phyloP scores from a whole-genome alignment of 2,888 invertebrate genomes.

The Sphaeridia pumilis region DNA sequence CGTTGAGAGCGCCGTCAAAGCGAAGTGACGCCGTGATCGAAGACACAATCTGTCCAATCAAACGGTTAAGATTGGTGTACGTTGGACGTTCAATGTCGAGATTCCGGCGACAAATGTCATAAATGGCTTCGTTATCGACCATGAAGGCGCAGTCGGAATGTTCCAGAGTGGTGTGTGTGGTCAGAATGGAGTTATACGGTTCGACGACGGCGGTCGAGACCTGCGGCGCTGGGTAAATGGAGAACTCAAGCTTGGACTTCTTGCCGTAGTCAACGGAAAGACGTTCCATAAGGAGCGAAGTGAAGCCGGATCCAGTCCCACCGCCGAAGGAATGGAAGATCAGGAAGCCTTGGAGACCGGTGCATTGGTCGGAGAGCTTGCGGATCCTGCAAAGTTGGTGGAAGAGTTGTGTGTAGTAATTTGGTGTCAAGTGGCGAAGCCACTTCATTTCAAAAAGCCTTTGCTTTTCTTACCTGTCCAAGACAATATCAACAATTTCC shows the following conservation, averaged over 20 bases:
- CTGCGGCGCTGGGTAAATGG: slow-evolving; percentile 79
- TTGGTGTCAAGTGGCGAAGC: background rate
- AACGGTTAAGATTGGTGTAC: slow-evolving; percentile 89
- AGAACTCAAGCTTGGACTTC: slow-evolving; percentile 77
- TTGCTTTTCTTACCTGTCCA: slow-evolving; percentile 3
- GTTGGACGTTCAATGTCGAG: slow-evolving; percentile 90
- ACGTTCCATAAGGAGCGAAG: slow-evolving; percentile 74
- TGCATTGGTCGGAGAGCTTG: slow-evolving; percentile 68
- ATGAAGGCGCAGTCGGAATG: slow-evolving; percentile 95
- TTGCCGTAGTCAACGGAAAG: slow-evolving; percentile 72
- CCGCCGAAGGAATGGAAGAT: slow-evolving; percentile 80
- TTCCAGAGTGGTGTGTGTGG: slow-evolving; percentile 69
- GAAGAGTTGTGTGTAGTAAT: background rate
- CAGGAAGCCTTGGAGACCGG: slow-evolving; percentile 69
- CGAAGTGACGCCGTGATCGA: slow-evolving; percentile 82
- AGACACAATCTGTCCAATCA: slow-evolving; percentile 81
- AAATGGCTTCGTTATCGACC: slow-evolving; percentile 83
- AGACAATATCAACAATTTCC: slow-evolving; percentile 28
- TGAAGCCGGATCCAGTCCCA: slow-evolving; percentile 81
- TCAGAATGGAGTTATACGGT: slow-evolving; percentile 81
- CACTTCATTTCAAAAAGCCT: background rate
- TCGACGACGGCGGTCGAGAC: slow-evolving; percentile 25
- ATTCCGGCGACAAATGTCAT: slow-evolving; percentile 53
- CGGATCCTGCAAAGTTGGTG: slow-evolving; percentile 43
- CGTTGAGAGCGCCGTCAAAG: slow-evolving; percentile 87